phyloP scores from a whole-genome alignment of 2,113 vertebrate genomes.

The Puma concolor region DNA sequence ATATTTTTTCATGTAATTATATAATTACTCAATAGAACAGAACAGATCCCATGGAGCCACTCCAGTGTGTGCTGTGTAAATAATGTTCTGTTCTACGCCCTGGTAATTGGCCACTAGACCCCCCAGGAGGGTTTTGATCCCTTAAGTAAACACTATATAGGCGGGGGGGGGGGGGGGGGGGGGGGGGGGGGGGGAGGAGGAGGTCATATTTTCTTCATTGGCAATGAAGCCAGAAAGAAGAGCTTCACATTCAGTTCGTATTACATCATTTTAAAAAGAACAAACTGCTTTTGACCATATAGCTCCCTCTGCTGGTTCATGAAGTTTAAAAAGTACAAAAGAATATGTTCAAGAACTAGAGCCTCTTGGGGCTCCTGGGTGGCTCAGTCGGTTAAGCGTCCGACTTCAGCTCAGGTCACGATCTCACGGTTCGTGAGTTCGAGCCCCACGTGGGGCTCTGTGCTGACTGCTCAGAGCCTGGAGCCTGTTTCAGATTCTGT shows the following conservation, averaged over 20 bases:
- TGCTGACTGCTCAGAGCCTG: no score
- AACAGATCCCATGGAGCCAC: constrained; percentile 59
- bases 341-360: background rate
- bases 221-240: background rate
- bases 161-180: background rate
- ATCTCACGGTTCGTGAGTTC: no score
- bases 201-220: background rate
- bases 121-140: constrained; percentile 61
- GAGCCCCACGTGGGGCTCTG: no score
- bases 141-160: constrained; percentile 66
- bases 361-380: background rate
- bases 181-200: background rate
- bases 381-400: no score
- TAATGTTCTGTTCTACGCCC: background rate
- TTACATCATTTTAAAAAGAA: background rate
- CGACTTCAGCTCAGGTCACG: no score
- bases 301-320: constrained; percentile 80
- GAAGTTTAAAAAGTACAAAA: background rate
- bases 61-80: constrained; percentile 58
- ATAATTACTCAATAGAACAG: constrained; percentile 61
- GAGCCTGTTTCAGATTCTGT: no score
- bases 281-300: constrained; percentile 51
- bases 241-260: background rate
- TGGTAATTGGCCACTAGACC: constrained; percentile 49
- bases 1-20: constrained; percentile 59